These are phyloP conservation scores for Apolygus lucorum DNA, from an alignment of 1,140 invertebrate species.

Conservation along the genomic window DNA sequence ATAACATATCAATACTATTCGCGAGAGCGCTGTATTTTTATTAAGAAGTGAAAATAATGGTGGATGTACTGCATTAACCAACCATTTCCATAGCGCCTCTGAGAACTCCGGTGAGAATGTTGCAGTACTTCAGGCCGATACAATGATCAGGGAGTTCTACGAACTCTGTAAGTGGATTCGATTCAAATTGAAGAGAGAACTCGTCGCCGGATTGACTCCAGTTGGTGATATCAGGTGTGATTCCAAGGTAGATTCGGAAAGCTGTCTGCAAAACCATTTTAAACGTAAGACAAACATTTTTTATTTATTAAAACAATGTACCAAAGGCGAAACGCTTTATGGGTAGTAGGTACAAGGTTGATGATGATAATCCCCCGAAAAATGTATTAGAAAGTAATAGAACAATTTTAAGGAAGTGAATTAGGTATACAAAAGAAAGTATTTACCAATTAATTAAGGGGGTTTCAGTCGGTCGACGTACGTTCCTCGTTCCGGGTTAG, in stretches of 20 bases:
- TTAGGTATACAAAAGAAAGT: no score
- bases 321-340: no score
- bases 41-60: background rate
- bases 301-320: no score
- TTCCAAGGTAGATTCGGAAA: conserved; percentile 85
- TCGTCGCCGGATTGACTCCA: conserved; percentile 92
- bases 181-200: conserved; percentile 91
- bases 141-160: conserved; percentile 91
- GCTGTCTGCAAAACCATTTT: conserved; percentile 52
- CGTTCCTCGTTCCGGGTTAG: no score
- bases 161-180: conserved; percentile 96
- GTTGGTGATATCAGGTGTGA: conserved; percentile 81
- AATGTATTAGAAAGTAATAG: no score
- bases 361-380: no score
- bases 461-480: no score
- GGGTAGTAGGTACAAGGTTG: no score
- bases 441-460: no score
- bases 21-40: background rate
- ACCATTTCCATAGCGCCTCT: conserved; percentile 96
- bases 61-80: conserved; percentile 38
- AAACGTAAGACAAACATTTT: no score
- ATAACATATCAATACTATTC: background rate
- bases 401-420: no score
- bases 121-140: conserved; percentile 82
- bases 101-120: conserved; percentile 86